These are phyloP conservation scores for Athene cunicularia DNA, from an alignment of 2,113 vertebrate genomes.

Conservation along the genomic window DNA sequence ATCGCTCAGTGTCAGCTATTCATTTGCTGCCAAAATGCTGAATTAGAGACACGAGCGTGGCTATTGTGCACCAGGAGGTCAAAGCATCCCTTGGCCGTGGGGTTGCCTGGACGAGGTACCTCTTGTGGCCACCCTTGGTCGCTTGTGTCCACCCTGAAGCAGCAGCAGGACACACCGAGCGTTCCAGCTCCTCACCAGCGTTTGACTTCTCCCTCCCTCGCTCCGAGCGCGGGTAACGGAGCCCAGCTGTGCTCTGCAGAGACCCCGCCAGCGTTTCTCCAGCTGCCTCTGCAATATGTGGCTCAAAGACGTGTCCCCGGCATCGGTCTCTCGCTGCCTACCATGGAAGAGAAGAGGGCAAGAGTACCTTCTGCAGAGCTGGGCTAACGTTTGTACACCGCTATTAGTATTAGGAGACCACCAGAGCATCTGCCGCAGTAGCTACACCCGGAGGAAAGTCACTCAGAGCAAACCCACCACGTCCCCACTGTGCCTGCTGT, in stretches of 20 bases:
- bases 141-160: not conserved
- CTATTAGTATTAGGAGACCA: not conserved
- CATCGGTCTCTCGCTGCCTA: not conserved
- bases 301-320: not conserved
- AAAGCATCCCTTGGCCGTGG: not conserved
- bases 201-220: not conserved
- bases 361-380: rapidly evolving
- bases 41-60: rapidly evolving
- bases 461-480: not conserved
- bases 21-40: not conserved
- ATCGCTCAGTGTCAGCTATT: not conserved
- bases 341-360: not conserved
- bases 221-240: not conserved
- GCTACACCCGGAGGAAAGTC: not conserved
- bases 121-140: not conserved
- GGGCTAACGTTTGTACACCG: rapidly evolving
- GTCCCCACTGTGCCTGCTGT: rapidly evolving
- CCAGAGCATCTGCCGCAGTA: not conserved
- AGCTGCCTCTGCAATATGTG: not conserved
- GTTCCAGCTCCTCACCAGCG: not conserved
- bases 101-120: not conserved
- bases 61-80: not conserved
- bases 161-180: rapidly evolving
- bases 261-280: not conserved
- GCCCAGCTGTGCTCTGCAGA: not conserved